Evolutionary conservation across 2,113 vertebrate genomes (phyloP), one percentile per base, ranked within the genome.

Genomic region (Rhodinocichla rosea): DNA sequence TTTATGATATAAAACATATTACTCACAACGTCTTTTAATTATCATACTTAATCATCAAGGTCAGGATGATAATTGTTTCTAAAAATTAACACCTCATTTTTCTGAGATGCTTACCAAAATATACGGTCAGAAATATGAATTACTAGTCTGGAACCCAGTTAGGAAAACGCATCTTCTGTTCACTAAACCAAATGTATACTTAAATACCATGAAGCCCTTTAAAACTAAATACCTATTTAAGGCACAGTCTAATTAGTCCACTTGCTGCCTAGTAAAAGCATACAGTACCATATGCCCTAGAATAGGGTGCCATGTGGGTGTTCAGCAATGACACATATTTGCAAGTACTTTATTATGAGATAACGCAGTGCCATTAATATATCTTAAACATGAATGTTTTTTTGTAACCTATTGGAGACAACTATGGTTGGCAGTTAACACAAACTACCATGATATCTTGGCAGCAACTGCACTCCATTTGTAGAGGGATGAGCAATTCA

Each of bases 11-110:
- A 97, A 98, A 98, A 98, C 98, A 97, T 98, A 98, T 98, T 98
- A 98, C 97, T 98, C 97, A 97, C 95, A 96, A 98, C 24, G 96
- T 95, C 75, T 82, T 98, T 97, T 98, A 98, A 98, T 98, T 98
- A 98, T 97, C 96, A 97, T 98, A 97, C 97, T 98, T 98, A 98
- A 98, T 98, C 98, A 98, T 98, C 98, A 98, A 98, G 98, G 98
- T 98, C 98, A 98, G 92, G 91, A 97, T 89, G 97, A 97, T 98
- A 98, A 98, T 97, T 98, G 97, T 98, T 98, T 97, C 98, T 98
- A 98, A 98, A 98, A 98, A 97, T 97, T 96, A 97, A 98, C 97
- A 97, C 96, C 96, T 97, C 96, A 84, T 94, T 95, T 97, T 94
- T 95, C 89, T 89, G 92, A 93, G 92, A 96, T 93, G 82, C 83